A percentile compares a stretch with the other conserved stretches of the same genome.
phyloP scores from a whole-genome alignment of 2,797 vertebrate genomes.

The Oophaga sylvatica region DNA sequence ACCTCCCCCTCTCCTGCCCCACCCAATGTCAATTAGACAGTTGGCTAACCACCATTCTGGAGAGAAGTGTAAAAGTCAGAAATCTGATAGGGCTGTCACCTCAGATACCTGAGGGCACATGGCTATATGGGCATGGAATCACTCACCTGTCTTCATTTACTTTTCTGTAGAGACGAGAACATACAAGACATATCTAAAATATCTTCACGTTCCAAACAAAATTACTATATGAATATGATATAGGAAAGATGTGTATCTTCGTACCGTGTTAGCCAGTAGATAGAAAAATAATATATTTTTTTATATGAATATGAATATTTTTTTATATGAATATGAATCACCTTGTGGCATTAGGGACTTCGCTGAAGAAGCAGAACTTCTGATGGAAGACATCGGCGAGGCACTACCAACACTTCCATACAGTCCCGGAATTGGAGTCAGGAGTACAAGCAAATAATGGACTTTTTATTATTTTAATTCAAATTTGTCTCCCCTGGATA shows the following conservation, averaged over 20 bases:
- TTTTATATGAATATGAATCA: background rate
- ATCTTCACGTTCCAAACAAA: background rate
- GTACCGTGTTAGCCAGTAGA: too few relatives aligned
- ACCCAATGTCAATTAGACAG: slow-evolving; percentile 50
- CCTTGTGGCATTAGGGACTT: background rate
- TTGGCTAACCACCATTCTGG: slow-evolving; percentile 8
- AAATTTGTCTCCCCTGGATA: background rate
- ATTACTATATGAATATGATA: background rate
- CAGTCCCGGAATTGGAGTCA: background rate
- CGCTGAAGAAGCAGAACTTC: background rate
- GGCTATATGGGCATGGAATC: slow-evolving; percentile 22
- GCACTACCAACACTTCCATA: background rate
- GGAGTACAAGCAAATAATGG: too few relatives aligned
- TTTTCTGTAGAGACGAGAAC: background rate
- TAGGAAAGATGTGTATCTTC: too few relatives aligned
- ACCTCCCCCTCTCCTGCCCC: background rate
- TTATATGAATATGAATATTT: too few relatives aligned
- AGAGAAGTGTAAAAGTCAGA: slow-evolving; percentile 29
- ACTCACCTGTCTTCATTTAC: background rate
- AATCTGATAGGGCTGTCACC: slow-evolving; percentile 40
- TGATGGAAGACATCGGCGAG: background rate
- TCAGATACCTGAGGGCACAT: slow-evolving; percentile 18
- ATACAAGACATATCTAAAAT: background rate
- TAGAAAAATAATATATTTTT: too few relatives aligned
- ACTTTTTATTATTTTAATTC: background rate